These are phyloP conservation scores for Knipowitschia caucasica DNA, from an alignment of 2,797 vertebrate genomes.

Conservation along the genomic window DNA sequence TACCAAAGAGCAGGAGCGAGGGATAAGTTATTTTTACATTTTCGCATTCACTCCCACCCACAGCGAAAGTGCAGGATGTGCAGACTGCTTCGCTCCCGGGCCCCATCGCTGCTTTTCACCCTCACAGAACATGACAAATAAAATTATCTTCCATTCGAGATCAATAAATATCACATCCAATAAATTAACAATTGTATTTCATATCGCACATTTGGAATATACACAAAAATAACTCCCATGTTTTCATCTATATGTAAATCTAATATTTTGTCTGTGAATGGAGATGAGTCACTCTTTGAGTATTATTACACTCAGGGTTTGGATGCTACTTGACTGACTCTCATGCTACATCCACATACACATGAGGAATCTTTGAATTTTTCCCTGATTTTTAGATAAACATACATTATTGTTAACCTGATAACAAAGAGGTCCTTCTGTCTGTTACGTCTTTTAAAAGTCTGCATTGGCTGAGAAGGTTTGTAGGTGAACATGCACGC, in stretches of 20 bases:
- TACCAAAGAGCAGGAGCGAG: slow-evolving; percentile 54
- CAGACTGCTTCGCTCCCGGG: slow-evolving; percentile 50
- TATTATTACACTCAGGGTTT: slow-evolving; percentile 31
- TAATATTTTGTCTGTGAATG: slow-evolving; percentile 22
- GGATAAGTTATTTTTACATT: slow-evolving; percentile 53
- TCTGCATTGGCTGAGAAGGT: slow-evolving; percentile 16
- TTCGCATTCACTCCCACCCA: slow-evolving; percentile 26
- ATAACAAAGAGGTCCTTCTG: slow-evolving; percentile 26
- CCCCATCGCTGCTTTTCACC: slow-evolving; percentile 50
- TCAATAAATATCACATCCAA: slow-evolving; percentile 63
- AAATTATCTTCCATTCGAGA: slow-evolving; percentile 55
- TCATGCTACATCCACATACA: slow-evolving; percentile 61
- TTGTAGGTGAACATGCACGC: slow-evolving; percentile 20
- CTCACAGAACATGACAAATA: slow-evolving; percentile 48
- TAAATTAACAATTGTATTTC: slow-evolving; percentile 56
- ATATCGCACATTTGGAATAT: slow-evolving; percentile 41
- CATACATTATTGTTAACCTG: slow-evolving; percentile 20
- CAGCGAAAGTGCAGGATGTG: slow-evolving; percentile 62
- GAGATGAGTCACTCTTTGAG: slow-evolving; percentile 30
- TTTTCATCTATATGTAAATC: slow-evolving; percentile 25
- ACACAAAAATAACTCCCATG: slow-evolving; percentile 28
- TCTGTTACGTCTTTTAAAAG: slow-evolving; percentile 10
- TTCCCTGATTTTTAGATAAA: slow-evolving; percentile 52
- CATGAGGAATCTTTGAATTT: slow-evolving; percentile 34
- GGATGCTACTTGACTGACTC: slow-evolving; percentile 51